Percentiles rank a stretch among this genome's conserved stretches.
Conservation (phyloP, 2,888 invertebrate genomes). For the Artemia sp. region DNA sequence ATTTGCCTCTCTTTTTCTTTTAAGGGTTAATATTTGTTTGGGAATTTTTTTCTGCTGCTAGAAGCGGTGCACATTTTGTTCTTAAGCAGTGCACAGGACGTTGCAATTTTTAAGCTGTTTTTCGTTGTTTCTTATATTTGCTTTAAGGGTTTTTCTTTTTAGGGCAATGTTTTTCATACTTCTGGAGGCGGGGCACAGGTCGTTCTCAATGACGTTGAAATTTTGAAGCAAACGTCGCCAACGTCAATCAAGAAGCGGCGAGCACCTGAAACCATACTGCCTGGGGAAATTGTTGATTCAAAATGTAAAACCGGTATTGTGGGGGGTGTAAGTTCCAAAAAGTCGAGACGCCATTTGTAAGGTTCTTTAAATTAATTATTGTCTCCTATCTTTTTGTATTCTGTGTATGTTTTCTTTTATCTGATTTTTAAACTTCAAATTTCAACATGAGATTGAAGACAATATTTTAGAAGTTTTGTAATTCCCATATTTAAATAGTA, state of each 20-base stretch:
- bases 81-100: neutral
- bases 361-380: too few species aligned
- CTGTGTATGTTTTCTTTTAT: too few species aligned
- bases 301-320: neutral
- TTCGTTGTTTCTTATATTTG: neutral
- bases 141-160: conserved; percentile 24
- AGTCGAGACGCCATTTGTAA: neutral
- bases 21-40: neutral
- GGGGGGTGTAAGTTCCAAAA: neutral
- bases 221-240: conserved; percentile 62
- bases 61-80: neutral
- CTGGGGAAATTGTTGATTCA: neutral
- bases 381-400: too few species aligned
- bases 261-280: neutral
- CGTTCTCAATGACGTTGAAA: conserved; percentile 84
- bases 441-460: too few species aligned
- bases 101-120: neutral
- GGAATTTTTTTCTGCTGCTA: too few species aligned
- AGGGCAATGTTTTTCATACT: conserved; percentile 83
- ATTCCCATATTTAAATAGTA: too few species aligned
- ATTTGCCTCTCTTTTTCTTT: conserved; percentile 6
- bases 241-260: conserved; percentile 30
- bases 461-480: too few species aligned
- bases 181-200: conserved; percentile 88
- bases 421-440: too few species aligned